A percentile compares a stretch with the other conserved stretches of the same genome.
phyloP scores from a whole-genome alignment of 2,113 vertebrate genomes.

The Oplegnathus fasciatus region DNA sequence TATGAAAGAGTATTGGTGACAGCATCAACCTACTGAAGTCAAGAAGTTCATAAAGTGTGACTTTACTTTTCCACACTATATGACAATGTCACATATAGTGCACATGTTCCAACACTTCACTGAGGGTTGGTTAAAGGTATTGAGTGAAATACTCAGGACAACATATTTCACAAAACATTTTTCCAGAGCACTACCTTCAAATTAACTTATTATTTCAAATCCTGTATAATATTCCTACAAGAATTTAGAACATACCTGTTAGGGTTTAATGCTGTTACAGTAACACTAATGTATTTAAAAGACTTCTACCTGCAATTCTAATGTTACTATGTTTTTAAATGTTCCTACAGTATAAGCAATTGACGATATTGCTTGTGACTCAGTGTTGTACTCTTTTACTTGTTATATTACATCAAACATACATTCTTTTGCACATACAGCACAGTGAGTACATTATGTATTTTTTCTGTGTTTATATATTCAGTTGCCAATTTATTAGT shows the following conservation, averaged over 20 bases:
- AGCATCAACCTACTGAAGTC: not conserved
- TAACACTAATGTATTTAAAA: not conserved
- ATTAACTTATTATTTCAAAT: not conserved
- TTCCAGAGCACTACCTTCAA: too few relatives aligned
- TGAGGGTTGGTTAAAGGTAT: not conserved
- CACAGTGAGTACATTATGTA: not conserved
- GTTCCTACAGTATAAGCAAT: not conserved
- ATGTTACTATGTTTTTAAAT: not conserved
- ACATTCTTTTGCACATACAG: not conserved
- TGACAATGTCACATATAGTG: too few relatives aligned
- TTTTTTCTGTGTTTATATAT: not conserved
- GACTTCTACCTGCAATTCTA: too few relatives aligned
- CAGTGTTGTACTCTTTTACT: not conserved
- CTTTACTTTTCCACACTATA: too few relatives aligned
- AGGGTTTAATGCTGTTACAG: not conserved
- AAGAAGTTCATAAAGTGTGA: not conserved
- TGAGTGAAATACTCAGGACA: not conserved
- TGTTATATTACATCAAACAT: not conserved
- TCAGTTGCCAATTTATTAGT: not conserved
- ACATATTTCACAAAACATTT: too few relatives aligned
- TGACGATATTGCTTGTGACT: not conserved
- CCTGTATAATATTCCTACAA: not conserved
- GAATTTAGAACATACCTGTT: not conserved
- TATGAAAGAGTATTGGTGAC: not conserved
- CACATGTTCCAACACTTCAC: too few relatives aligned